Percentiles rank a stretch among this genome's conserved stretches.
These are phyloP conservation scores for Siniperca scherzeri DNA, from an alignment of 2,797 vertebrate genomes.

Conservation along the genomic window DNA sequence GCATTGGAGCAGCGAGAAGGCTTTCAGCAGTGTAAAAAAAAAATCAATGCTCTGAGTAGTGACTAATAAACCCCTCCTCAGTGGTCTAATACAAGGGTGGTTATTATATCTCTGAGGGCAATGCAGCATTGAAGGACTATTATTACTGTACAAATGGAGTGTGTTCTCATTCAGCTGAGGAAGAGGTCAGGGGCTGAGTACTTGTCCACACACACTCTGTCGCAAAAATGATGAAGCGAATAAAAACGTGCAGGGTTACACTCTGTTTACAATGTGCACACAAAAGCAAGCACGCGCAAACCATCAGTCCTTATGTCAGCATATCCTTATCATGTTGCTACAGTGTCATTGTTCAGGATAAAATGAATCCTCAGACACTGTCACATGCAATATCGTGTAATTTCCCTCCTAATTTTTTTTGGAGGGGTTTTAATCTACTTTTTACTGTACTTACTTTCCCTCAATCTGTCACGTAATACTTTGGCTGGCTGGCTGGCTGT, in stretches of 20 bases:
- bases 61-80: slow-evolving; percentile 71
- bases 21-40: slow-evolving; percentile 44
- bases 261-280: slow-evolving; percentile 13
- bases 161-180: slow-evolving; percentile 50
- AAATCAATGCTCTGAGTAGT: slow-evolving; percentile 69
- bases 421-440: not conserved
- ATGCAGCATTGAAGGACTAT: slow-evolving; percentile 50
- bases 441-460: not conserved
- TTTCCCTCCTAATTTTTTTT: not conserved
- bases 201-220: slow-evolving; percentile 26
- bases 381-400: not conserved
- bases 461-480: not conserved
- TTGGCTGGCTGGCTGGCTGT: no score
- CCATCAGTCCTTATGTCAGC: slow-evolving; percentile 10
- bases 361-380: not conserved
- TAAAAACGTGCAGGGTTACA: slow-evolving; percentile 27
- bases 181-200: slow-evolving; percentile 56
- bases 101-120: slow-evolving; percentile 69
- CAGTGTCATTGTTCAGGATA: not conserved
- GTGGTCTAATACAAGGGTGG: slow-evolving; percentile 52
- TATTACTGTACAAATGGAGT: slow-evolving; percentile 71
- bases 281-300: not conserved
- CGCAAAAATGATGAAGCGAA: slow-evolving; percentile 29
- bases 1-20: slow-evolving; percentile 28
- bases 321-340: not conserved